These are phyloP conservation scores for Erebia aethiops DNA, from an alignment of 2,888 invertebrate genomes.

Conservation along the genomic window DNA sequence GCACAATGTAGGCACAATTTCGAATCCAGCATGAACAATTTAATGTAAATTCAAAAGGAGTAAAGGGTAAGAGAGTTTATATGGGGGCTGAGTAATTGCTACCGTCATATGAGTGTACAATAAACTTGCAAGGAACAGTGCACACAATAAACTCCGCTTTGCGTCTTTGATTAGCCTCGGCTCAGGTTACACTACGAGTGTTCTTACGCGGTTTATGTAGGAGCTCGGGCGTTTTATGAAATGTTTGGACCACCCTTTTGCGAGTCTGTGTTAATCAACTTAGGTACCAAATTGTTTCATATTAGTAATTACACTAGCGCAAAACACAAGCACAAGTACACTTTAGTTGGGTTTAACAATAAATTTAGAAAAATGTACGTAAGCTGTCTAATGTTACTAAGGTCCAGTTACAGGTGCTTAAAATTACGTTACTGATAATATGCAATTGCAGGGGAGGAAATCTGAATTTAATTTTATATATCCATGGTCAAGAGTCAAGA, in stretches of 20 bases:
- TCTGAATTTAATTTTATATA: too few species aligned
- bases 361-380: too few species aligned
- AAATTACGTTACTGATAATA: too few species aligned
- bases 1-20: slow-evolving; percentile 4
- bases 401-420: too few species aligned
- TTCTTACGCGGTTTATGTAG: slow-evolving; percentile 57
- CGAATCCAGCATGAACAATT: slow-evolving; percentile 18
- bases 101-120: slow-evolving; percentile 74
- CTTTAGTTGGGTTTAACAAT: too few species aligned
- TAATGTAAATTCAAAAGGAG: slow-evolving; percentile 45
- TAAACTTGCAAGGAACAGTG: slow-evolving; percentile 75
- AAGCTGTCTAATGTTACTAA: too few species aligned
- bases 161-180: slow-evolving; percentile 76
- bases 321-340: not conserved
- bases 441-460: too few species aligned
- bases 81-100: slow-evolving; percentile 76
- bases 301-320: not conserved
- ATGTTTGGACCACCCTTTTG: slow-evolving; percentile 66
- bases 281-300: not conserved
- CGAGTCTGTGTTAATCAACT: slow-evolving; percentile 32
- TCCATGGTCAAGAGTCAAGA: too few species aligned
- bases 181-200: slow-evolving; percentile 72
- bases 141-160: slow-evolving; percentile 79
- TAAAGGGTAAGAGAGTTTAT: slow-evolving; percentile 54
- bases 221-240: slow-evolving; percentile 58